Base-by-base conservation (phyloP, 2,797 vertebrate genomes). In the Gila robusta region DNA sequence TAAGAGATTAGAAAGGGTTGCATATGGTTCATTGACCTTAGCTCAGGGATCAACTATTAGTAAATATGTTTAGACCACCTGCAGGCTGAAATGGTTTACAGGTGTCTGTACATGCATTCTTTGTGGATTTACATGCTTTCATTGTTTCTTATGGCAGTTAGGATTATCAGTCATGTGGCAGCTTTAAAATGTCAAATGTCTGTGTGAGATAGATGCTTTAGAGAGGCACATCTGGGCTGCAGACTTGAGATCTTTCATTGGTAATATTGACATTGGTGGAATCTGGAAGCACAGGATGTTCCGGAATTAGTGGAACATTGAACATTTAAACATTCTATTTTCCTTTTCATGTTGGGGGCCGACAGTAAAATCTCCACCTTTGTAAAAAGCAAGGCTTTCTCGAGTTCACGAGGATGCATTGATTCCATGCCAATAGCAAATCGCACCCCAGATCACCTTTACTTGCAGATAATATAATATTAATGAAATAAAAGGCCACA, bases 161-260 rank as follows among this genome's bases (percentile, higher is more conserved):
- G 26, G 23, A 72, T 83, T n/a, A n/a, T n/a, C 37, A 44, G 66
- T 54, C 72, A 73, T 76, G 62, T 64, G 56, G 44, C 41, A 14
- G 14, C 62, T 79, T 77, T 21, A 39, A 64, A 82, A 39, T 44
- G 52, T 79, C 64, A 82, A 37, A 71, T 59, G 44, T 6, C n/a
- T 37, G 19, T 66, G 52, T 54, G 59, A 81, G 78, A 77, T 39
- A 72, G 80, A 70, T 83, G 81, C 79, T 64, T 85, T 14, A 35
- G 23, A 73, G 77, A 70, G 23, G 44, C 62, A 79, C 86, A 90
- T 88, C 81, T 90, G 88, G 69, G 59, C 69, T 77, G 86, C 87
- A 91, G 83, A 88, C 87, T 49, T 37, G 28, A 81, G 74, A 52
- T 49, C 12, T 26, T 78, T 69, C 69, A 73, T 72, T 70, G 64